Conservation (phyloP, 2,797 vertebrate species). For the Anisognathus igniventris region DNA sequence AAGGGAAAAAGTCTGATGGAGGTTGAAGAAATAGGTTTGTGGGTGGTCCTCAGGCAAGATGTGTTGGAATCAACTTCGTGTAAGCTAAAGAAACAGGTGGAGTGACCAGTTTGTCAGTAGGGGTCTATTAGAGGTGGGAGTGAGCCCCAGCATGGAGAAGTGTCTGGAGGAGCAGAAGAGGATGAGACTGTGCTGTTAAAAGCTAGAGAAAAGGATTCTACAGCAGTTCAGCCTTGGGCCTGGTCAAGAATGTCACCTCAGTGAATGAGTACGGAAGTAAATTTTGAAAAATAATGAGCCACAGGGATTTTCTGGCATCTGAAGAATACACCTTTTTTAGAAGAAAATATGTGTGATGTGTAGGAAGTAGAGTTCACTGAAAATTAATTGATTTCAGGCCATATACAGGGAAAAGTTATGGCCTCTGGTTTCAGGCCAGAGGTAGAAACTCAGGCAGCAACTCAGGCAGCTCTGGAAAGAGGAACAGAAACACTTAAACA, state of each 20-base stretch:
- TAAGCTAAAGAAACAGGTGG: not conserved
- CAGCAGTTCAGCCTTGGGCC: fast-evolving
- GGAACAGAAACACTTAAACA: not conserved
- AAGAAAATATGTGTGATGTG: fast-evolving
- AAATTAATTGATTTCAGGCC: not conserved
- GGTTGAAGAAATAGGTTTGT: not conserved
- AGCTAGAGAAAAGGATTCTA: not conserved
- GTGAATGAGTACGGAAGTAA: not conserved
- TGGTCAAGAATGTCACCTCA: not conserved
- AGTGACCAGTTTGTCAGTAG: not conserved
- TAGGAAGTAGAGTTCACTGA: not conserved
- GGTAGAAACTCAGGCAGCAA: not conserved
- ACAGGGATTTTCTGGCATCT: not conserved
- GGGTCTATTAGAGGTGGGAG: not conserved
- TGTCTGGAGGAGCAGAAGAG: not conserved
- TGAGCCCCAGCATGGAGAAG: not conserved
- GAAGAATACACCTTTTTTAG: not conserved
- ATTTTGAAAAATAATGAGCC: not conserved
- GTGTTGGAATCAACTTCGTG: not conserved
- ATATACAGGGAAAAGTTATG: not conserved
- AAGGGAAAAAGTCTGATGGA: not conserved
- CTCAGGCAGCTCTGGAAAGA: not conserved
- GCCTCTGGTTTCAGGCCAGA: not conserved
- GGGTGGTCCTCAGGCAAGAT: not conserved
- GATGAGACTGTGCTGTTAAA: not conserved